A percentile compares a stretch with the other conserved stretches of the same genome.
phyloP scores from a whole-genome alignment of 2,888 invertebrate species.

The Cylindroiulus punctatus region DNA sequence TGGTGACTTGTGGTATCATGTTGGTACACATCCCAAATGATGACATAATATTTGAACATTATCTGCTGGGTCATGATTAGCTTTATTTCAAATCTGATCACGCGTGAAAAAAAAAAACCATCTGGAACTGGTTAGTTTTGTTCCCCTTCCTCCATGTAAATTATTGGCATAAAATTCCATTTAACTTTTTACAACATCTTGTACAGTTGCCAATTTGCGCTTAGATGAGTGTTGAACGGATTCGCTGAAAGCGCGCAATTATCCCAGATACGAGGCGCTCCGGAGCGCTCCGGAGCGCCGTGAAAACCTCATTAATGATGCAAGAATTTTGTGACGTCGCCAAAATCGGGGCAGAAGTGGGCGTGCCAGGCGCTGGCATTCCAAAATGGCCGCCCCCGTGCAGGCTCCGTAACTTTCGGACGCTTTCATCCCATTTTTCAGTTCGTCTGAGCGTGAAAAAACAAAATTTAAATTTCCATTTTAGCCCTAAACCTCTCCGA shows the following conservation, averaged over 20 bases:
- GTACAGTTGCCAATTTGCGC: no score
- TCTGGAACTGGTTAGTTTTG: no score
- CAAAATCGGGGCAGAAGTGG: constrained; percentile 24
- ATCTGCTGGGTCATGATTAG: no score
- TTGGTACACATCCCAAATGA: no score
- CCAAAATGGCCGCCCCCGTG: constrained; percentile 51
- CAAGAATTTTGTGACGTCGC: constrained; percentile 35
- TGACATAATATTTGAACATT: no score
- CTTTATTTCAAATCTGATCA: no score
- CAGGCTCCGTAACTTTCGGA: constrained; percentile 34
- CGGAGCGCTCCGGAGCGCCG: not conserved
- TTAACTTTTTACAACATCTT: no score
- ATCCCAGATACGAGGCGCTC: not conserved
- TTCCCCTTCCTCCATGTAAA: no score
- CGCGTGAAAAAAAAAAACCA: no score
- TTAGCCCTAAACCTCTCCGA: constrained; percentile 42
- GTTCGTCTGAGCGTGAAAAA: constrained; percentile 31
- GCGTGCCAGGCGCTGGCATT: constrained; percentile 42
- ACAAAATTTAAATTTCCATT: constrained; percentile 41
- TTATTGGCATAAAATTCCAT: no score
- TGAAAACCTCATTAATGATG: not conserved
- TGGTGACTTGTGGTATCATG: no score
- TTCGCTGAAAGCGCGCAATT: not conserved
- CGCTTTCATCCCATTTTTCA: constrained; percentile 31
- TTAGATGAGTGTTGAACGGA: not conserved